phyloP scores from a whole-genome alignment of 2,888 invertebrate genomes.

The Andrena marginata region DNA sequence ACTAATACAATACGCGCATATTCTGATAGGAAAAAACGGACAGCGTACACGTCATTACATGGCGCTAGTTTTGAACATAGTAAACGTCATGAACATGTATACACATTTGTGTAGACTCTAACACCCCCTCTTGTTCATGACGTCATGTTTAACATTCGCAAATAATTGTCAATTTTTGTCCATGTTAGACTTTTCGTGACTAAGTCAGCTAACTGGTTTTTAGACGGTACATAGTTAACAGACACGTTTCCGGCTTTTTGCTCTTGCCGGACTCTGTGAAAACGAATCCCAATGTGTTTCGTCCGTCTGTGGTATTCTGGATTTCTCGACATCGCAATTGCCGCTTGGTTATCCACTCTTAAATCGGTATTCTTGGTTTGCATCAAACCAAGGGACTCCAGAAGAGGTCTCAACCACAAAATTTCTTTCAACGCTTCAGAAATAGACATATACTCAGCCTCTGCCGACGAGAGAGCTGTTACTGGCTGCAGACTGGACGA shows the following conservation, averaged over 20 bases:
- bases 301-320: slow-evolving; percentile 5
- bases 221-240: slow-evolving; percentile 4
- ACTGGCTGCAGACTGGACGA: slow-evolving; percentile 24
- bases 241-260: background rate
- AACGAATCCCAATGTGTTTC: slow-evolving; percentile 23
- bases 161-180: slow-evolving; percentile 1
- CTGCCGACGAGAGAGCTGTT: slow-evolving; percentile 20
- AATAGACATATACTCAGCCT: slow-evolving; percentile 31
- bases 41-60: too few species aligned
- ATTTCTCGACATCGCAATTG: background rate
- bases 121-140: slow-evolving; percentile 23
- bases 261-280: slow-evolving; percentile 22
- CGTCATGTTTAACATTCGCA: background rate
- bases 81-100: too few species aligned
- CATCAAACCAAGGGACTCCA: slow-evolving; percentile 16
- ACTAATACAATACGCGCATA: too few species aligned
- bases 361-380: background rate
- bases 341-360: background rate
- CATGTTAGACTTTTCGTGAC: slow-evolving; percentile 8
- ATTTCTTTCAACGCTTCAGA: slow-evolving; percentile 20
- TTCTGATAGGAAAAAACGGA: too few species aligned
- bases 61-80: too few species aligned
- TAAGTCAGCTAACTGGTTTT: slow-evolving; percentile 7
- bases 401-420: slow-evolving; percentile 4
- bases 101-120: too few species aligned